phyloP scores from a whole-genome alignment of 1,140 invertebrate genomes.

The Drosophila navojoa region DNA sequence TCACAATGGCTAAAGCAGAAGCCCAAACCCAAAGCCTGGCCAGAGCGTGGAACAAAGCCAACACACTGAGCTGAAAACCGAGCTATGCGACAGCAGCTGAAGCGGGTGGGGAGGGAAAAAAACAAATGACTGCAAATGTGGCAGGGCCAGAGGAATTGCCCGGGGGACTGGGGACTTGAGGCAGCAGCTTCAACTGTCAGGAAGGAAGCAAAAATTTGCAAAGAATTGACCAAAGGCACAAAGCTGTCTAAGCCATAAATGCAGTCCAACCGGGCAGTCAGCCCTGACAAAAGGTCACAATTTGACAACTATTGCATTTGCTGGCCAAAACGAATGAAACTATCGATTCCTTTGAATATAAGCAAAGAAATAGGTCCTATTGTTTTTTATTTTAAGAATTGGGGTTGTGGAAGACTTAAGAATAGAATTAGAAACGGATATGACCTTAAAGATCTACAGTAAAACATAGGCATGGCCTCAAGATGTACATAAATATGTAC shows the following conservation, averaged over 20 bases:
- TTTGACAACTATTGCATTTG: neutral
- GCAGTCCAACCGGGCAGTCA: slow-evolving; percentile 9
- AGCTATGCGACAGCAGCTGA: slow-evolving; percentile 38
- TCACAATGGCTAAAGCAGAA: slow-evolving; percentile 47
- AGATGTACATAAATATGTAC: too few relatives aligned
- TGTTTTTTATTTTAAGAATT: too few relatives aligned
- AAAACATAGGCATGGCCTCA: too few relatives aligned
- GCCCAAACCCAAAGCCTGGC: slow-evolving; percentile 28
- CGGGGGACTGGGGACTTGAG: neutral
- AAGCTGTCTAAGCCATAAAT: slow-evolving; percentile 72
- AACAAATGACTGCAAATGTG: slow-evolving; percentile 24
- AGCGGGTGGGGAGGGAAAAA: too few relatives aligned
- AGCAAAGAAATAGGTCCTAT: too few relatives aligned
- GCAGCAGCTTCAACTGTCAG: neutral
- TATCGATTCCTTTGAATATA: neutral
- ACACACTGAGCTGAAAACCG: slow-evolving; percentile 60
- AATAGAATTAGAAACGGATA: too few relatives aligned
- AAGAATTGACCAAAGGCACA: slow-evolving; percentile 53
- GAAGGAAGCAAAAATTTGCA: slow-evolving; percentile 23
- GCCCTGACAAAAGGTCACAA: neutral
- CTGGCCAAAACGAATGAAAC: neutral
- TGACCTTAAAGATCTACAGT: too few relatives aligned
- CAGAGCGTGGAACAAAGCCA: slow-evolving; percentile 21
- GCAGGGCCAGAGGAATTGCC: neutral
- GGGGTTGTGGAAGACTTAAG: too few relatives aligned